Conservation (phyloP, 1,140 invertebrate species). For the Ostrea edulis region DNA sequence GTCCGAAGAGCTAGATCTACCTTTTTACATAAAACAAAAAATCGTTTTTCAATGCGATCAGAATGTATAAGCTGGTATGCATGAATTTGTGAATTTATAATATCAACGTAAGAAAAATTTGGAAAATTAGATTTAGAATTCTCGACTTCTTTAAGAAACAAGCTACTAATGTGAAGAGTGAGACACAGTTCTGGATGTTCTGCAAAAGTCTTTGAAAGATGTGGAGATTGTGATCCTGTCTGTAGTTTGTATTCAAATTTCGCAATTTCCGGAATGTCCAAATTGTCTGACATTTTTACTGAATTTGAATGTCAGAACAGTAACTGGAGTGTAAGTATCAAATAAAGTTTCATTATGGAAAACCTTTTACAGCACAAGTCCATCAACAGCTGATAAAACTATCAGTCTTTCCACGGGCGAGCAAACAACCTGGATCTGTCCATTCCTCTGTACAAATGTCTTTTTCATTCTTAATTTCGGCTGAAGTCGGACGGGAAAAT, state of each 20-base stretch:
- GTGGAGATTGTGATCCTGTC: not conserved
- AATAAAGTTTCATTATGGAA: too few relatives aligned
- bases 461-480: too few relatives aligned
- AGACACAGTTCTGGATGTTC: not conserved
- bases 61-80: not conserved
- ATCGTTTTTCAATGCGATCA: constrained; percentile 35
- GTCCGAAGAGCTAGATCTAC: not conserved
- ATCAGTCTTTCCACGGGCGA: too few relatives aligned
- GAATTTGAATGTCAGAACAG: not conserved
- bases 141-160: not conserved
- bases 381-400: too few relatives aligned
- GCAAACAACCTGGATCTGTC: too few relatives aligned
- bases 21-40: constrained; percentile 7
- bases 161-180: not conserved
- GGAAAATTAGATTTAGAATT: not conserved
- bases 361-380: too few relatives aligned
- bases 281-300: not conserved
- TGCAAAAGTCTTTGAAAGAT: not conserved
- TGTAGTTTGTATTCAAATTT: not conserved
- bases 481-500: too few relatives aligned
- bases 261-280: not conserved
- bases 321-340: not conserved
- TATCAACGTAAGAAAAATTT: not conserved
- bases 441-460: too few relatives aligned
- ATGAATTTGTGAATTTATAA: not conserved